Evolutionary conservation across 2,797 vertebrate species (phyloP).

Genomic region (Hirundo rustica): DNA sequence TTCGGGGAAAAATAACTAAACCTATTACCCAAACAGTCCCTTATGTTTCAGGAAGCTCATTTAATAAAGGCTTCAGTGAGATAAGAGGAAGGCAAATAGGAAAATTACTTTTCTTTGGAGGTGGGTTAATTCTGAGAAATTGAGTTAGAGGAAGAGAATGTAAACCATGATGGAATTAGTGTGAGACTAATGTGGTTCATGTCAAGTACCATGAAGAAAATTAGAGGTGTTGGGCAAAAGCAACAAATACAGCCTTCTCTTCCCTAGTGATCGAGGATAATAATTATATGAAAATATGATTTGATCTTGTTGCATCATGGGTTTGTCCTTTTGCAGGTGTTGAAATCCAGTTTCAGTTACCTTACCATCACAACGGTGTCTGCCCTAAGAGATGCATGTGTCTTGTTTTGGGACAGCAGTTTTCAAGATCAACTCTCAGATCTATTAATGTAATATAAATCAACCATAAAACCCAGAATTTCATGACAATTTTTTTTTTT

Average conservation of each 20-base stretch:
- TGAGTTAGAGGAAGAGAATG: conserved; percentile 30
- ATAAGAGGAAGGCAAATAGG: conserved; percentile 30
- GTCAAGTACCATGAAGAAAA: conserved; percentile 54
- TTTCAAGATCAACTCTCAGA: background rate
- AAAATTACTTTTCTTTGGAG: conserved; percentile 45
- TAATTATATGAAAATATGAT: background rate
- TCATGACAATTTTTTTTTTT: background rate
- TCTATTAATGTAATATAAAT: background rate
- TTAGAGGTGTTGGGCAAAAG: conserved; percentile 33
- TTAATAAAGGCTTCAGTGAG: conserved; percentile 40
- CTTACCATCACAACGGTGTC: background rate
- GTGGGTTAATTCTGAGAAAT: conserved; percentile 40
- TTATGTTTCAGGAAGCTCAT: conserved; percentile 20
- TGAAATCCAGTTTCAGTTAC: background rate
- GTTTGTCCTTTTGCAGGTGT: background rate
- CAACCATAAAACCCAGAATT: background rate
- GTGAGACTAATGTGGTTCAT: conserved; percentile 14
- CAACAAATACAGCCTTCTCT: background rate
- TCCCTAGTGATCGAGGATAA: background rate
- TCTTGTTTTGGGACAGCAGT: background rate
- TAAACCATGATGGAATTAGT: conserved; percentile 45
- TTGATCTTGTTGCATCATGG: background rate
- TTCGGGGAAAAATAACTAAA: background rate
- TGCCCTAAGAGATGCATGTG: background rate
- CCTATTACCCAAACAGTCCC: background rate